Base-by-base conservation (phyloP, 2,113 vertebrate genomes). In the Hydropotes inermis region DNA sequence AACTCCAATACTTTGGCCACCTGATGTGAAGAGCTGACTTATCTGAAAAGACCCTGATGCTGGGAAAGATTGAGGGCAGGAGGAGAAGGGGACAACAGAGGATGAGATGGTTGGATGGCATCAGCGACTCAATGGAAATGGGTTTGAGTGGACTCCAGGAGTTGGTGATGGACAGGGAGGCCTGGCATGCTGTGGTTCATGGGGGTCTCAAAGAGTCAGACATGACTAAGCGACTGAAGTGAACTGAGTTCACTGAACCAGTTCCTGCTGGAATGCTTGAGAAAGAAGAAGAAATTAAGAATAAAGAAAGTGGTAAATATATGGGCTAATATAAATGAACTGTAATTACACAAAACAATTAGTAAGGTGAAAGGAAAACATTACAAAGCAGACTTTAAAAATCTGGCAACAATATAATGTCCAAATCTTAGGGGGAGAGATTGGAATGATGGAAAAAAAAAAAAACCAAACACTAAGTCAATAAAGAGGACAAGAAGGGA, bases 161-260 rank as follows among this genome's bases (percentile, higher is more conserved):
- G 2, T 36, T 36, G 64, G 17, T 36, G 64, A 70, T 70, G 64
- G n/a, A 70, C 17, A 21, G n/a, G 17, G 64, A 21, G n/a, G 17
- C 64, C n/a, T 70, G n/a, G n/a, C 0, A 0, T 36, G n/a, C 17
- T 70, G 17, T 0, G 0, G 4, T 21, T 6, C n/a, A 70, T 70
- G n/a, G n/a, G n/a, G n/a, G 64, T 36, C 0, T 0, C 64, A 70
- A 19, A n/a, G 64, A 70, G 64, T 5, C 4, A 2, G 64, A 36
- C n/a, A 67, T 1, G 17, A 67, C 33, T 21, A 16, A 67, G n/a
- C 0, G 4, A 36, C 9, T 67, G 4, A 70, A 67, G 33, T 67
- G 33, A 67, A 36, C 17, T 36, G 33, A 21, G 78, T 54, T 45
- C 43, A 45, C 43, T 45, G 43, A 83, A 85, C 36, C 84, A 27